Evolutionary conservation across 2,113 vertebrate genomes (phyloP).

Genomic region (Pyxicephalus adspersus): DNA sequence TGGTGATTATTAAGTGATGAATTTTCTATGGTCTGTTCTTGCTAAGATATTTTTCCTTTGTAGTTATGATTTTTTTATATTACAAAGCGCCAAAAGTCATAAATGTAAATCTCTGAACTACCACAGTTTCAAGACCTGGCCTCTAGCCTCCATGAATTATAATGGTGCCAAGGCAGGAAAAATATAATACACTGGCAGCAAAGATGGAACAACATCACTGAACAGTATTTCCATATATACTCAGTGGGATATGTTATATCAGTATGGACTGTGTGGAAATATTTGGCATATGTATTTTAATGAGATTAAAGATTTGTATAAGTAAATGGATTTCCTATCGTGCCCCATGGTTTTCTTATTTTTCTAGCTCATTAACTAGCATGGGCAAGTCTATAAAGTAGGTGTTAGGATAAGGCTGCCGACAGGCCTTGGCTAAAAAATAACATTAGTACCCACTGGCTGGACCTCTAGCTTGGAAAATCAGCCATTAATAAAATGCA

Average conservation of each 20-base stretch:
- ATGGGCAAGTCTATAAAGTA: too few species aligned
- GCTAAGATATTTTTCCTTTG: slow-evolving; percentile 33
- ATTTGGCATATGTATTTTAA: neutral
- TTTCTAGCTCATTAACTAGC: too few species aligned
- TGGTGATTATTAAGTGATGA: slow-evolving; percentile 52
- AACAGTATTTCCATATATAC: too few species aligned
- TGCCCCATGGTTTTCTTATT: too few species aligned
- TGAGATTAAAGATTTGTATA: neutral
- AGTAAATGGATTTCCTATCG: neutral
- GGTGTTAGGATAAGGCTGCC: too few species aligned
- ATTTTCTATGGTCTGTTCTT: slow-evolving; percentile 34
- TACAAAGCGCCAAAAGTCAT: slow-evolving; percentile 38
- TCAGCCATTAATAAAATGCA: too few species aligned
- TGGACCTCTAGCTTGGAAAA: too few species aligned
- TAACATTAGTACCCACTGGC: too few species aligned
- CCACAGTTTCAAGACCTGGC: slow-evolving; percentile 11
- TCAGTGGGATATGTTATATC: too few species aligned
- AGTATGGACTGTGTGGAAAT: neutral
- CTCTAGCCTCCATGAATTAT: neutral
- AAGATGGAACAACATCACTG: too few species aligned
- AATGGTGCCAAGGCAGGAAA: neutral
- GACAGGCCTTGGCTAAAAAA: too few species aligned
- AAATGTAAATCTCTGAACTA: slow-evolving; percentile 23
- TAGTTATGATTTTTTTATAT: slow-evolving; percentile 9
- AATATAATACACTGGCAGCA: neutral